Base-by-base conservation (phyloP, 2,113 vertebrate species). In the Hyperopisus bebe region DNA sequence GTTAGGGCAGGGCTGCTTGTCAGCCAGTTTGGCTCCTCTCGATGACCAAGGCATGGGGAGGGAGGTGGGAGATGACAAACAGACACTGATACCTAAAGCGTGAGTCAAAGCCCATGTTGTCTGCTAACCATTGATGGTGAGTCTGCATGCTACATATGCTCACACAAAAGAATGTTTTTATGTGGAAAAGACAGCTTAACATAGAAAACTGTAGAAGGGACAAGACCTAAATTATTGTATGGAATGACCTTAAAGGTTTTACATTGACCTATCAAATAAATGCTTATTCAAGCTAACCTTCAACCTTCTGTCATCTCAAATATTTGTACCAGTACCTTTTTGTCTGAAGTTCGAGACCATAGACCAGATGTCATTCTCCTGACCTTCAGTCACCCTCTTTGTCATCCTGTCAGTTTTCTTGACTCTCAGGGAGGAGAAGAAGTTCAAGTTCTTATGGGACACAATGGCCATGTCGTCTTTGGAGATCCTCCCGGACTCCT, bases 381-480 rank as follows among this genome's bases (percentile, higher is more conserved):
- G 94, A 15, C 27, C 35, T 47, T 92, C 93, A 70, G 53, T 93
- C 10, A 90, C 86, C 9, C 89, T 88, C 0, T 74, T 51, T 42
- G 85, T 89, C 0, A 90, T 90, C 13, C n/a, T 47, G 46, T 92
- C 88, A 27, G 50, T 93, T 90, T 94, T 95, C 91, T 92, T 95
- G 62, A 96, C 90, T 86, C 95, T 92, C 89, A 96, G 90, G 0
- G 95, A 96, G 3, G 95, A 96, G 91, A 96, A 96, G 88, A 95
- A 91, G 92, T 94, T 93, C 9, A 96, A 87, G 84, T 91, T 95
- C 70, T 92, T 92, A 46, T 89, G 92, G 0, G 93, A 88, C 80
- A 93, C 53, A 0, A 92, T 90, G 10, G 91, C 91, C 87, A 92
- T 89, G 90, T 94, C 91, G 0, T 95, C 94, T 13, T 89, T 89